Evolutionary conservation across 2,113 vertebrate species (phyloP), one percentile per base, ranked within the genome.

Genomic region (Silurus meridionalis): DNA sequence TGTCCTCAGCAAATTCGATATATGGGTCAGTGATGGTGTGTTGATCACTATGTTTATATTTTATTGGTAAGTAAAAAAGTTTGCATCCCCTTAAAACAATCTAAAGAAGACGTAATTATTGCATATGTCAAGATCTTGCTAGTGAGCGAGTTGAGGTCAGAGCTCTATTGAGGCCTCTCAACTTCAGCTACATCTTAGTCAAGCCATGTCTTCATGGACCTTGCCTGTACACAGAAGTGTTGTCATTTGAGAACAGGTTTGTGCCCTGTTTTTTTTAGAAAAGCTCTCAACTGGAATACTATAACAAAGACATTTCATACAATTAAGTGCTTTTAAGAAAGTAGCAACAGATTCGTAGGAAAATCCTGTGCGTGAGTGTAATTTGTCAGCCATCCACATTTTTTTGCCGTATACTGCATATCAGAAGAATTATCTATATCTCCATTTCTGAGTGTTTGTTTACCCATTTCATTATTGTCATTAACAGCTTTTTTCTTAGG

Each of bases 1-100:
- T 57, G 60, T 85, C 66, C 71, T 50, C 57, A 66, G 77, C 23
- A 82, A 83, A 71, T 77, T 53, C 67, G 75, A 37, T 79, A 82
- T 82, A 6, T 82, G 71, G 86, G 81, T 55, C 61, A 78, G 50
- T 13, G 58, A 66, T 60, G 10, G 13, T 8, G 15, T 64, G 25
- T 2, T 57, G 14, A n/a, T 67, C 77, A 58, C 57, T 28, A 50
- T 80, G 17, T 17, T 67, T 10, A 58, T 46, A 63, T 14, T 85
- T 57, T 55, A 57, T 0, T 57, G 6, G n/a, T 71, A 13, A 74
- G 23, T 48, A 55, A 21, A 78, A 28, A 72, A 72, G 71, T 72
- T 21, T 46, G 28, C 28, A 15, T 8, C 13, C 11, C n/a, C 61
- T 23, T 63, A 63, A 23, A 11, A 25, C 9, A 25, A 66, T 25